Base-by-base conservation (phyloP, 2,113 vertebrate species). In the Onychorhynchus coronatus region DNA sequence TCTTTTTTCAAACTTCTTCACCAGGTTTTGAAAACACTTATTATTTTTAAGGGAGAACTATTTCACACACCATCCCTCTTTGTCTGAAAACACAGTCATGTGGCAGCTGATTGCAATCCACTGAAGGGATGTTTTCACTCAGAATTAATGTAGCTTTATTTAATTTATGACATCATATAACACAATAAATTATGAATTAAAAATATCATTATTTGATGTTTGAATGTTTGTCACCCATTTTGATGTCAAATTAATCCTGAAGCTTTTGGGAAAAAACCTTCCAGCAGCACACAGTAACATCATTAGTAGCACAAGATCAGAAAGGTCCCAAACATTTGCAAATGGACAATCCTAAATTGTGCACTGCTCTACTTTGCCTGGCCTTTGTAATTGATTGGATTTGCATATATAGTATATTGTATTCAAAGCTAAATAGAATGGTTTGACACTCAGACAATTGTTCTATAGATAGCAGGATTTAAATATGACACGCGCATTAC, bases 141-240 rank as follows among this genome's bases (percentile, higher is more conserved):
- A 78, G 92, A 96, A 97, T 95, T 95, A 92, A 95, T 63, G 95
- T n/a, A 74, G 52, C 11, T 91, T 98, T 96, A 94, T 93, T 85
- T 97, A 96, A 97, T 97, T 96, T 92, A 94, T 97, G 86, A 96
- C 92, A 97, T 95, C 85, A 96, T 31, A 86, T 93, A 95, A 79
- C 74, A 91, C 81, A 85, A 97, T 97, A 95, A 97, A 97, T 97
- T 95, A 95, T 96, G 77, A 97, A 97, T 96, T 97, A 81, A 96
- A 96, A 97, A 91, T 67, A 94, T 97, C 47, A 68, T 97, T 97
- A 95, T 97, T 97, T 0, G 30, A 68, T 95, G 65, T 93, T 66
- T 95, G 88, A 95, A 93, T 85, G 20, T 86, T 94, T 98, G 89
- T 95, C 94, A 96, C 78, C 76, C 66, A 67, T 94, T 97, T 63